These are phyloP conservation scores for Scleropages formosus DNA, from an alignment of 2,797 vertebrate genomes.

Conservation along the genomic window DNA sequence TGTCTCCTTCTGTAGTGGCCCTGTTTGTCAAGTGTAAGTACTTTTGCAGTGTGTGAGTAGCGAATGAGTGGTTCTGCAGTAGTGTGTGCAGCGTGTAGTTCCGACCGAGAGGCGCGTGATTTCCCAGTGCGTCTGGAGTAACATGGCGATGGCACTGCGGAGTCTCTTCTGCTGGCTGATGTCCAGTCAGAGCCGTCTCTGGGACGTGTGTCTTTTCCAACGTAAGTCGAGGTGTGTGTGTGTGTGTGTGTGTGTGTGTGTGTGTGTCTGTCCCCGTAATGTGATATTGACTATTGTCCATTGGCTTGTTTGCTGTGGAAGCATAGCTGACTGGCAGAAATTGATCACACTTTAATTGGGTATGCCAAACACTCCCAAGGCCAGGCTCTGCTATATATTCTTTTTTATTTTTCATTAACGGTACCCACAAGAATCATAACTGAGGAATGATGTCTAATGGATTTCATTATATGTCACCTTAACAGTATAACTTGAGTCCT, in stretches of 20 bases:
- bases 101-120: too few species aligned
- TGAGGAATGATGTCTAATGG: constrained; percentile 8
- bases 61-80: too few species aligned
- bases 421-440: constrained; percentile 28
- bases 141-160: too few species aligned
- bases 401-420: constrained; percentile 25
- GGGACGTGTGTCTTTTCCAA: too few species aligned
- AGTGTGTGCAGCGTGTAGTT: too few species aligned
- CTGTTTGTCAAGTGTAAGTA: too few species aligned
- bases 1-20: too few species aligned
- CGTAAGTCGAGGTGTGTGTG: background rate
- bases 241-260: background rate
- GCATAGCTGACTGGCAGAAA: constrained; percentile 18
- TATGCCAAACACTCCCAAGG: constrained; percentile 14
- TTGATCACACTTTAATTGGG: constrained; percentile 27
- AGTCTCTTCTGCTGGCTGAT: too few species aligned
- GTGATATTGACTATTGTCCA: background rate
- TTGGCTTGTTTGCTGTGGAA: background rate
- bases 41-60: too few species aligned
- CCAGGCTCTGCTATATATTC: constrained; percentile 2
- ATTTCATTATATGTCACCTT: constrained; percentile 10
- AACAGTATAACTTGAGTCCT: constrained; percentile 28
- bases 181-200: too few species aligned
- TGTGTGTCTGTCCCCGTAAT: background rate
- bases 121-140: too few species aligned